phyloP scores from a whole-genome alignment of 2,888 invertebrate genomes.

The Synanthedon formicaeformis region DNA sequence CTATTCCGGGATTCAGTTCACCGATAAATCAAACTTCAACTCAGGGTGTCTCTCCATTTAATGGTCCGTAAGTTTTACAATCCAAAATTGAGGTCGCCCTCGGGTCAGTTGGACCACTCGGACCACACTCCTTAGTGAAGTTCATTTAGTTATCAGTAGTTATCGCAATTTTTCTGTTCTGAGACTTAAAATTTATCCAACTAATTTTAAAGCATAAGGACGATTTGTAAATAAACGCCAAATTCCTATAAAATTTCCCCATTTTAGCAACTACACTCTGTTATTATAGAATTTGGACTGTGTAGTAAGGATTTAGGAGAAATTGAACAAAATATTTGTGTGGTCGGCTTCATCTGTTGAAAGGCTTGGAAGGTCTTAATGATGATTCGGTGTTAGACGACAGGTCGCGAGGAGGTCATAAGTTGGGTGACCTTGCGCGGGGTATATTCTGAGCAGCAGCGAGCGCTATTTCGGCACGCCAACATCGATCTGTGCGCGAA shows the following conservation, averaged over 20 bases:
- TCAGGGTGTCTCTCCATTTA: conserved; percentile 26
- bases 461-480: conserved; percentile 46
- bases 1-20: conserved; percentile 12
- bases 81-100: conserved; percentile 2
- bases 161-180: no score
- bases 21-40: conserved; percentile 15
- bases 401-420: conserved; percentile 45
- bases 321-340: no score
- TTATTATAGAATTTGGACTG: no score
- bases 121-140: conserved; percentile 35
- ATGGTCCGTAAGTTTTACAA: conserved; percentile 16
- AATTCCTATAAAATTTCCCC: no score
- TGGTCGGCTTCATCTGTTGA: no score
- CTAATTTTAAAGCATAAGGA: no score
- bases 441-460: conserved; percentile 40
- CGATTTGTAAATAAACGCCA: no score
- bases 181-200: no score
- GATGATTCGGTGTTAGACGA: conserved; percentile 20
- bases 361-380: conserved; percentile 11
- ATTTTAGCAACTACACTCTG: no score
- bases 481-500: conserved; percentile 46
- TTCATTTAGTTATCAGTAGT: conserved; percentile 5
- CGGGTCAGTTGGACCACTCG: conserved; percentile 8
- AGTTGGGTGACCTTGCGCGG: conserved; percentile 38
- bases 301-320: no score